phyloP scores from a whole-genome alignment of 2,888 invertebrate genomes.

The Ophonus ardosiacus region DNA sequence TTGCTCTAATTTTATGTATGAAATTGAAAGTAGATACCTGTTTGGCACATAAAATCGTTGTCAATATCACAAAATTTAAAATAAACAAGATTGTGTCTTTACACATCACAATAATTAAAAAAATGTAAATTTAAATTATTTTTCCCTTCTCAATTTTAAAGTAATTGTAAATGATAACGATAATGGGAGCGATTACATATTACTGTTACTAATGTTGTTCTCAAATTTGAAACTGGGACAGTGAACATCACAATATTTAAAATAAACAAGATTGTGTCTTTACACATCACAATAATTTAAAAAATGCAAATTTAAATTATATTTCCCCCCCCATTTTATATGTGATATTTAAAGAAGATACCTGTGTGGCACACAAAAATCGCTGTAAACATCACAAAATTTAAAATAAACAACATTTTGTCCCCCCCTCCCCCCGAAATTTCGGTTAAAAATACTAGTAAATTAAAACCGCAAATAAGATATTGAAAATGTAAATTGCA shows the following conservation, averaged over 20 bases:
- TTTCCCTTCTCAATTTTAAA: neutral
- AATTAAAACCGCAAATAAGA: neutral
- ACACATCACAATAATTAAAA: neutral
- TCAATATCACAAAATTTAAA: neutral
- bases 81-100: neutral
- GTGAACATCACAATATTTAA: too few species aligned
- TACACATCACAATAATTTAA: too few species aligned
- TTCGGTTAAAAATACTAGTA: neutral
- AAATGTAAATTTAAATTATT: neutral
- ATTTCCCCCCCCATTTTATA: too few species aligned
- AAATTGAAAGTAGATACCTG: slow-evolving; percentile 2
- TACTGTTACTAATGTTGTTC: too few species aligned
- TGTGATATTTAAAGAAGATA: too few species aligned
- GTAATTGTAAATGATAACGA: neutral
- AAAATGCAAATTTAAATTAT: too few species aligned
- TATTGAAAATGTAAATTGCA: neutral
- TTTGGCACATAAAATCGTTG: neutral
- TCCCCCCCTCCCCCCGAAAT: too few species aligned
- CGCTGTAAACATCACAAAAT: too few species aligned
- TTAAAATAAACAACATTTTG: too few species aligned
- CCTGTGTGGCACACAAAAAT: too few species aligned
- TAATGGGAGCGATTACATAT: neutral
- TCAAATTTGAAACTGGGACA: neutral
- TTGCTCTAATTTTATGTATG: neutral
- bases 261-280: too few species aligned